Conservation (phyloP, 2,888 invertebrate species). For the Dicyrtomina minuta region DNA sequence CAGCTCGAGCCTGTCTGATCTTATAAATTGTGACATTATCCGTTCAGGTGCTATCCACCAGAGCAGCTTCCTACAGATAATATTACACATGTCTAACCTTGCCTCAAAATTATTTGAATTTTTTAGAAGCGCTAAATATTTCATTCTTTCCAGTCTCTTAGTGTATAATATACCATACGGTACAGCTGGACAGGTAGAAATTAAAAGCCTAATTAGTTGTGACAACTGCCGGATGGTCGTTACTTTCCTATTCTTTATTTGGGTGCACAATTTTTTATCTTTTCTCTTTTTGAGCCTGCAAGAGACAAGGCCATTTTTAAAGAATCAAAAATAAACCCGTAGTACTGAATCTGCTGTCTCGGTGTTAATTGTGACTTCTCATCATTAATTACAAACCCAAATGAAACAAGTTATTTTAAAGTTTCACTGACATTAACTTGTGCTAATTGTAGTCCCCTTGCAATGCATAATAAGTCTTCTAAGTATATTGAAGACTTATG, state of each 20-base stretch:
- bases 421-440: background rate
- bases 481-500: background rate
- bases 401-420: background rate
- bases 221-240: no score
- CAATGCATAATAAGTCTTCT: background rate
- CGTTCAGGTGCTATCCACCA: background rate
- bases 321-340: background rate
- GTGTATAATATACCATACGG: constrained; percentile 34
- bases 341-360: background rate
- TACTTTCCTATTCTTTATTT: no score
- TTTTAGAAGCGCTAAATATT: background rate
- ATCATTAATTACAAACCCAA: background rate
- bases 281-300: no score
- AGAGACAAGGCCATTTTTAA: no score
- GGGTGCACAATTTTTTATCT: no score
- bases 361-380: background rate
- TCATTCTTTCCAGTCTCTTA: constrained; percentile 23
- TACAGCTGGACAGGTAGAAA: no score
- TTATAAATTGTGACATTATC: background rate
- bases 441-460: no score
- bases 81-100: background rate
- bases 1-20: background rate
- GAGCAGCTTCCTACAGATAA: background rate
- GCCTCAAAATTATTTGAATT: background rate
- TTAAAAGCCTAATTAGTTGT: no score